phyloP scores from a whole-genome alignment of 2,888 invertebrate species.

The Lamellibrachia columna region DNA sequence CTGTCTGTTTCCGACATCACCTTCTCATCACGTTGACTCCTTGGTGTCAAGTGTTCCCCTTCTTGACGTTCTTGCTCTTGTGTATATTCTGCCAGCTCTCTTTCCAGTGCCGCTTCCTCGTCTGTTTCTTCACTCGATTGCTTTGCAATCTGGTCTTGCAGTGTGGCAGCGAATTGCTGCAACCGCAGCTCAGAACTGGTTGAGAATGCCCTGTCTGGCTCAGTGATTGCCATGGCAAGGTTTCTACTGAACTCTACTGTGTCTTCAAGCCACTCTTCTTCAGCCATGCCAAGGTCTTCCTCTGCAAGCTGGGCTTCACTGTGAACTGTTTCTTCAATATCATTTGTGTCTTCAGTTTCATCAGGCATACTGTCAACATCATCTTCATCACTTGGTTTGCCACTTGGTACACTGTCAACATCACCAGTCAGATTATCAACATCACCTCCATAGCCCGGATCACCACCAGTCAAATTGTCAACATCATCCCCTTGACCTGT shows the following conservation, averaged over 20 bases:
- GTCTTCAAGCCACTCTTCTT: background rate
- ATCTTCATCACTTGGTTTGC: background rate
- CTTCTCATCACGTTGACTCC: background rate
- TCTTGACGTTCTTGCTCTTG: background rate
- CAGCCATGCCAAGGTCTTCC: background rate
- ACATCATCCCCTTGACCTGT: background rate
- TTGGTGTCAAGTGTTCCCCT: background rate
- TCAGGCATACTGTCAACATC: background rate
- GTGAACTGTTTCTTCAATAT: background rate
- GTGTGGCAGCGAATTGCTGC: background rate
- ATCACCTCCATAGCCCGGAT: background rate
- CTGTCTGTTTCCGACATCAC: background rate
- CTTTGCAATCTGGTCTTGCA: conserved; percentile 1
- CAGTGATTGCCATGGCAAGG: background rate
- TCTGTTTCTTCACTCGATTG: background rate
- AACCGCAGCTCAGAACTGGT: background rate
- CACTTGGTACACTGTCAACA: background rate
- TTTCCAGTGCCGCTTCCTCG: background rate
- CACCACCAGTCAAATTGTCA: background rate
- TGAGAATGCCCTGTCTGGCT: background rate
- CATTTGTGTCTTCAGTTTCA: background rate
- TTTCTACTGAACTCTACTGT: background rate
- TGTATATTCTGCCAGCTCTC: background rate
- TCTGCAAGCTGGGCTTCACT: background rate
- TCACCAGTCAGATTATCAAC: background rate